These are phyloP conservation scores for Heliangelus exortis DNA, from an alignment of 2,797 vertebrate genomes.

Conservation along the genomic window DNA sequence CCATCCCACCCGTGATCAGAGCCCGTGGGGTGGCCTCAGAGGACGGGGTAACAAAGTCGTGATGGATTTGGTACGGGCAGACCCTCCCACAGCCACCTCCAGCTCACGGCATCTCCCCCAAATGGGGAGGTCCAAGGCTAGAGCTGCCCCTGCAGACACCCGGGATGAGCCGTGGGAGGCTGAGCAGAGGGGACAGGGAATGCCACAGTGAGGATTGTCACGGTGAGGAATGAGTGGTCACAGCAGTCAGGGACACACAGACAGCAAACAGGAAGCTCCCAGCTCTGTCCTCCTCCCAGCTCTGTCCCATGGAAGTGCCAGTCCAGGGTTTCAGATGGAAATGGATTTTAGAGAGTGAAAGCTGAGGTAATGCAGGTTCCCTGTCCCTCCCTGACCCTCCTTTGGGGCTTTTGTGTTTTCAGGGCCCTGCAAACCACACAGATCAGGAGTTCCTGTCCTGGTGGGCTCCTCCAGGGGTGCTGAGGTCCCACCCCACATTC, in stretches of 20 bases:
- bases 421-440: neutral
- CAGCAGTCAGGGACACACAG: neutral
- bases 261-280: neutral
- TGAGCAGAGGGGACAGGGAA: no score
- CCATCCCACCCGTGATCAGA: neutral
- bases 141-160: accelerated
- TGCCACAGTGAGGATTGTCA: no score
- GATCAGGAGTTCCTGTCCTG: neutral
- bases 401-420: neutral
- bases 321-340: accelerated
- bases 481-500: neutral
- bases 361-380: neutral
- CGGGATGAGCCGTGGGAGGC: neutral
- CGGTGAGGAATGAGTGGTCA: accelerated
- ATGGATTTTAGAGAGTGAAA: neutral
- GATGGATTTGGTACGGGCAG: neutral
- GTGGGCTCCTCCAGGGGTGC: neutral
- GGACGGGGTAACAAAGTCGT: neutral
- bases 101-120: neutral
- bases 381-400: neutral
- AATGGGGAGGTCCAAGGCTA: neutral
- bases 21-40: neutral
- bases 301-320: neutral
- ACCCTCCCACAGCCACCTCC: neutral
- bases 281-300: neutral